phyloP scores from a whole-genome alignment of 2,797 vertebrate species.

The Amazonetta brasiliensis region DNA sequence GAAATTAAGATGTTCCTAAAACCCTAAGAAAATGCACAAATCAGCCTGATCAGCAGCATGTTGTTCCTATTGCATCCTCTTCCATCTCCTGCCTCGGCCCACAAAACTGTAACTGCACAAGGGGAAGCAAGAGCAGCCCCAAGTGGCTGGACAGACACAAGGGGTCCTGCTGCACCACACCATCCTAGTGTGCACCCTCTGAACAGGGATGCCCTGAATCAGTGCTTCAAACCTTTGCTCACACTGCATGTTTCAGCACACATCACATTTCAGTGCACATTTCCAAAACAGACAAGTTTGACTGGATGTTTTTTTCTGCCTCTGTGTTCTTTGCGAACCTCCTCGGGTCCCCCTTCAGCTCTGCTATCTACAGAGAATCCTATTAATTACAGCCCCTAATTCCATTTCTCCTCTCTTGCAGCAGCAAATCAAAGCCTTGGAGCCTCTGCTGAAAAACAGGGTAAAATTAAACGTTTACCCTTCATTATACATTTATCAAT shows the following conservation, averaged over 20 bases:
- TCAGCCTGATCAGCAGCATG: not conserved
- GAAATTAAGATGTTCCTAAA: not conserved
- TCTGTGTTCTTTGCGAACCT: not conserved
- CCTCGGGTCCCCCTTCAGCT: not conserved
- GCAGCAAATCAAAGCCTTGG: not conserved
- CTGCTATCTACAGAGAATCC: not conserved
- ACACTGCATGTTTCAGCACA: rapidly evolving
- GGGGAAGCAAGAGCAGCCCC: rapidly evolving
- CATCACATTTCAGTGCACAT: not conserved
- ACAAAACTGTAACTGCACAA: not conserved
- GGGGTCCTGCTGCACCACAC: rapidly evolving
- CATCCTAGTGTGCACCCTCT: not conserved
- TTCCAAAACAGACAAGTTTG: not conserved
- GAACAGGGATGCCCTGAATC: not conserved
- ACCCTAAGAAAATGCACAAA: not conserved
- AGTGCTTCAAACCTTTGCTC: not conserved
- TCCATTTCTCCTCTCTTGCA: not conserved
- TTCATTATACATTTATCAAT: slow-evolving; percentile 13
- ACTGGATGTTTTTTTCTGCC: not conserved
- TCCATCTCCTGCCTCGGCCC: not conserved
- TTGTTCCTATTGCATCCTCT: not conserved
- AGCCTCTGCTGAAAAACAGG: not conserved
- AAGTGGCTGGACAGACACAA: not conserved
- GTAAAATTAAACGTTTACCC: not conserved
- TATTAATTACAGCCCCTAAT: not conserved